Evolutionary conservation across 2,797 vertebrate species (phyloP).

Genomic region (Cuculus canorus): DNA sequence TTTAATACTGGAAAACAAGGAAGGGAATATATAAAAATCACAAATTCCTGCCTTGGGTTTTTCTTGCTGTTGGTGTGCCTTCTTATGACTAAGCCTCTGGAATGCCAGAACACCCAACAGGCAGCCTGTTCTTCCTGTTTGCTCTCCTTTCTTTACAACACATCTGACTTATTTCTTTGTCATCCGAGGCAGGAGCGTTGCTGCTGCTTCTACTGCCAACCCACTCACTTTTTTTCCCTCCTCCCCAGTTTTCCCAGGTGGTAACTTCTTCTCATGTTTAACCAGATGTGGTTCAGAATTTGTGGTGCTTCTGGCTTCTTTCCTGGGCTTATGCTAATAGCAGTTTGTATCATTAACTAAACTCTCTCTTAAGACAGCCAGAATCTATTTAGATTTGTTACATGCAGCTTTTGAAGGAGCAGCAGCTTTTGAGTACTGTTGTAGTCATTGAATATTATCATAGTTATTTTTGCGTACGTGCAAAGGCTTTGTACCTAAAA

Average conservation of each 20-base stretch:
- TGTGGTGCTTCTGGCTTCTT: not conserved
- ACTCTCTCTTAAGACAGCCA: not conserved
- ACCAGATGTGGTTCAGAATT: not conserved
- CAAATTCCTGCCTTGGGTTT: not conserved
- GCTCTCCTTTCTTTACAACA: slow-evolving; percentile 3
- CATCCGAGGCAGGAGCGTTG: not conserved
- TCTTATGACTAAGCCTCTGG: slow-evolving; percentile 45
- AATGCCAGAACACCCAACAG: slow-evolving; percentile 33
- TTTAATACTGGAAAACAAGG: not conserved
- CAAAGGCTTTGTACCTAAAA: not conserved
- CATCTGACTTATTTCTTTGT: slow-evolving; percentile 10
- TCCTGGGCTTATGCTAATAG: not conserved
- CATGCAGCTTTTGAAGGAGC: not conserved
- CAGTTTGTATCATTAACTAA: not conserved
- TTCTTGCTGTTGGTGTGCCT: slow-evolving; percentile 23
- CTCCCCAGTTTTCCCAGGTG: not conserved
- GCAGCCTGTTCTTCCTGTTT: slow-evolving; percentile 56
- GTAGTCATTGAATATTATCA: not conserved
- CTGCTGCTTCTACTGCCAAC: not conserved
- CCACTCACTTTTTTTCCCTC: rapidly evolving
- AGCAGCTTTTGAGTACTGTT: not conserved
- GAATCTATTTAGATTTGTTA: not conserved
- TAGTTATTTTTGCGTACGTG: not conserved
- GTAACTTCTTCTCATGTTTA: not conserved
- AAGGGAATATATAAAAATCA: not conserved